Evolutionary conservation across 2,113 vertebrate genomes (phyloP).

Genomic region (Chionis minor): DNA sequence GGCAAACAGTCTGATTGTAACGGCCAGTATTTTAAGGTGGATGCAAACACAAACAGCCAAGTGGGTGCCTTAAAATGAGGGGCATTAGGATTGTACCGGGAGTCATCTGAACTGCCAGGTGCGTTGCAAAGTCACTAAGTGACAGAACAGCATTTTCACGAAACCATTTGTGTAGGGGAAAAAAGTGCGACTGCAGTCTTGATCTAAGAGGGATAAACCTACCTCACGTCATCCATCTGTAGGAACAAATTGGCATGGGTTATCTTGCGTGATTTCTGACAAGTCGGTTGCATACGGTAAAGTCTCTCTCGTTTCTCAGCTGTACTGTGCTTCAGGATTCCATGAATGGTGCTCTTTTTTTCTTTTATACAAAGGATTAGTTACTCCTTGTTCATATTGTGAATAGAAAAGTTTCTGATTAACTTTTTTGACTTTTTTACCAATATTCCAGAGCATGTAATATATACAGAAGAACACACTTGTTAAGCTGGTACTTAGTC

Average conservation of each 20-base stretch:
- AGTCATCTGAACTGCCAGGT: constrained; percentile 14
- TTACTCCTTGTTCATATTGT: constrained; percentile 88
- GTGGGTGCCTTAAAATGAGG: constrained; percentile 75
- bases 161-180: background rate
- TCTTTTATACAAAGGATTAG: constrained; percentile 76
- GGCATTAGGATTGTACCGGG: constrained; percentile 38
- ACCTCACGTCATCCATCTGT: constrained; percentile 74
- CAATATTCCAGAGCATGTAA: constrained; percentile 92
- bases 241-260: constrained; percentile 54
- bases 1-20: background rate
- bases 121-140: constrained; percentile 19
- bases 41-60: constrained; percentile 38
- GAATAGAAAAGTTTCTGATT: constrained; percentile 85
- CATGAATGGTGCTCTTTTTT: constrained; percentile 80
- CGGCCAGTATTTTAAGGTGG: constrained; percentile 62
- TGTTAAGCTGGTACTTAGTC: constrained; percentile 97
- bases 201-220: constrained; percentile 72
- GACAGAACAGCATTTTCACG: background rate
- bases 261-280: background rate
- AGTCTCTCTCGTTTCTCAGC: constrained; percentile 49
- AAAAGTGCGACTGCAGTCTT: constrained; percentile 26
- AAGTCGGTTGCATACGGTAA: constrained; percentile 18
- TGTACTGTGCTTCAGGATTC: constrained; percentile 78
- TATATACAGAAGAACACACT: constrained; percentile 87
- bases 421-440: constrained; percentile 83